Evolutionary conservation across 2,888 invertebrate genomes (phyloP).

Genomic region (Autographa pulchrina): DNA sequence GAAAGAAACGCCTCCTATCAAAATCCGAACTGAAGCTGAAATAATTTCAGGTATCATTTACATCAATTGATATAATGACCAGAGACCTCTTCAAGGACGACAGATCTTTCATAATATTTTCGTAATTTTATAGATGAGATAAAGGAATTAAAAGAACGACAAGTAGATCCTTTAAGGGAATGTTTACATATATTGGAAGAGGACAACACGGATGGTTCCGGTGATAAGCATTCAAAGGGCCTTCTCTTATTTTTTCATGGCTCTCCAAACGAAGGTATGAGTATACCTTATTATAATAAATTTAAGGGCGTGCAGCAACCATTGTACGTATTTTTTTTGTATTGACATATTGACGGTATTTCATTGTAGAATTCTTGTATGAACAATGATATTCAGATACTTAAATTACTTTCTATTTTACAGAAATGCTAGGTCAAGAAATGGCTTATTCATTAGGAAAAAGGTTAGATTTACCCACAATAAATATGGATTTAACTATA

Average conservation of each 20-base stretch:
- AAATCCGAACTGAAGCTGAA: conserved; percentile 77
- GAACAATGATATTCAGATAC: no score
- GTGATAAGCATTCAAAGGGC: conserved; percentile 75
- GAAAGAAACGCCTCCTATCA: conserved; percentile 64
- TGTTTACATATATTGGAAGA: conserved; percentile 67
- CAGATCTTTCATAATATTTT: conserved; percentile 2
- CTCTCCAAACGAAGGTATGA: conserved; percentile 81
- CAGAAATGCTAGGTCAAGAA: conserved; percentile 81
- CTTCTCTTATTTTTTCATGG: conserved; percentile 81
- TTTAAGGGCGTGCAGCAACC: neutral
- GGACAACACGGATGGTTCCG: conserved; percentile 46
- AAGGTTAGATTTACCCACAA: conserved; percentile 79
- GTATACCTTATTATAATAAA: neutral
- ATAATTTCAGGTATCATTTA: conserved; percentile 73
- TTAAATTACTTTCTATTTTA: conserved; percentile 41
- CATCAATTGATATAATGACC: neutral
- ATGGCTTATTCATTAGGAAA: conserved; percentile 82
- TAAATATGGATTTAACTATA: conserved; percentile 86
- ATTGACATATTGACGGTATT: no score
- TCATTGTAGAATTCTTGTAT: no score
- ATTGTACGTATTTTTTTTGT: no score
- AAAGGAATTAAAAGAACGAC: conserved; percentile 70
- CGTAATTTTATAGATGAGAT: conserved; percentile 74
- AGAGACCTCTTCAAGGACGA: no score
- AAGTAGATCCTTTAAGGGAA: conserved; percentile 78